phyloP scores from a whole-genome alignment of 2,797 vertebrate species.

The Gambusia yucatana region DNA sequence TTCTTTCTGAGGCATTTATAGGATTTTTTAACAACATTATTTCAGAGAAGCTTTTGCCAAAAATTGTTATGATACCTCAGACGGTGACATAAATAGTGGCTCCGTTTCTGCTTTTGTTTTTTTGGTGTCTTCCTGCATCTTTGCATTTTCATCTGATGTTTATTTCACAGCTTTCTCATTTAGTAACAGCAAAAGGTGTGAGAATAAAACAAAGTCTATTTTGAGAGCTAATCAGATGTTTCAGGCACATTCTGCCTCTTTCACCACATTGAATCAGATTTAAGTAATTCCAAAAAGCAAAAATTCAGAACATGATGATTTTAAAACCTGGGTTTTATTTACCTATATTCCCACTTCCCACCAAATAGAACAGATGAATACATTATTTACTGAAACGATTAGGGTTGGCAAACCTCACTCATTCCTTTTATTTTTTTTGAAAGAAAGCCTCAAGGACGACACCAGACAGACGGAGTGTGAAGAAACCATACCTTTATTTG shows the following conservation, averaged over 20 bases:
- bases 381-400: background rate
- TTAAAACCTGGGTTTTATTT: background rate
- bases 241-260: background rate
- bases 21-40: background rate
- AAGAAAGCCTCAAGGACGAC: constrained; percentile 33
- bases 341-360: background rate
- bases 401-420: background rate
- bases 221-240: background rate
- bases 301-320: background rate
- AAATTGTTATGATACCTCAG: background rate
- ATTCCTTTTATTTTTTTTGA: background rate
- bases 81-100: background rate
- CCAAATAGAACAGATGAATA: background rate
- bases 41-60: background rate
- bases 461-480: constrained; percentile 55
- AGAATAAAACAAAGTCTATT: background rate
- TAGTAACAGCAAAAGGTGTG: background rate
- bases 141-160: background rate
- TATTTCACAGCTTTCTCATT: background rate
- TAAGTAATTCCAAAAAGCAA: background rate
- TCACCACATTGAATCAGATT: background rate
- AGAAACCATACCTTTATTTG: constrained; percentile 75
- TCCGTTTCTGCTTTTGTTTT: background rate
- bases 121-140: background rate
- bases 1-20: background rate